Percentiles rank a stretch among this genome's conserved stretches.
Evolutionary conservation across 2,113 vertebrate species (phyloP).

Genomic region (Psammodynastes pulverulentus): DNA sequence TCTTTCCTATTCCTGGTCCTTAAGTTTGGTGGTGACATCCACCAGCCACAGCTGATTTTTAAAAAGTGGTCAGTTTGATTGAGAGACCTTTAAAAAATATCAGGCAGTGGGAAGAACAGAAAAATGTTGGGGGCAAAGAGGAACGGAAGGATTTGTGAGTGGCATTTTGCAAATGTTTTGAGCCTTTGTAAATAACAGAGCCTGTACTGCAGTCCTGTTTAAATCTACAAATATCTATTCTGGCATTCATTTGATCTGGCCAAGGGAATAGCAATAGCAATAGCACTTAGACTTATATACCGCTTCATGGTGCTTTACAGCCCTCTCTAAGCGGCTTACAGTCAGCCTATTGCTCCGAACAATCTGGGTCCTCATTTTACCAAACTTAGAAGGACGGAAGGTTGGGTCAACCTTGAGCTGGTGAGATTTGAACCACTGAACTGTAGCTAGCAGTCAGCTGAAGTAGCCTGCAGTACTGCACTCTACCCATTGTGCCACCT

Average conservation of each 20-base stretch:
- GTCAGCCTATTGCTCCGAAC: too few species aligned
- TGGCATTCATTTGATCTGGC: background rate
- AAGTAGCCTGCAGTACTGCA: too few species aligned
- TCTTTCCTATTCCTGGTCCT: background rate
- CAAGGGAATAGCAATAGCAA: too few species aligned
- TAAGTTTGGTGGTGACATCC: background rate
- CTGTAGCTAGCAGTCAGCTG: too few species aligned
- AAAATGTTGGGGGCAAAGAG: background rate
- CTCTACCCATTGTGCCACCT: too few species aligned
- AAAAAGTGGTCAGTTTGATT: background rate
- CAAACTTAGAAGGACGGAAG: too few species aligned
- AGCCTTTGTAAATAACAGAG: background rate
- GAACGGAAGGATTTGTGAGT: background rate
- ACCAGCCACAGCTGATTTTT: background rate
- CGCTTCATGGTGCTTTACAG: too few species aligned
- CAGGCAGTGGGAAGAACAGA: background rate
- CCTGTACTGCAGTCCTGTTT: background rate
- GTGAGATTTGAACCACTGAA: too few species aligned
- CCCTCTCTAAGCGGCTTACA: too few species aligned
- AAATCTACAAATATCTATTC: background rate
- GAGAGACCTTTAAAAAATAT: background rate
- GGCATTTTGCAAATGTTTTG: background rate
- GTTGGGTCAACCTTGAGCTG: too few species aligned
- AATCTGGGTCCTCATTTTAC: too few species aligned
- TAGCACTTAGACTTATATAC: too few species aligned